Percentiles rank a stretch among this genome's conserved stretches.
Conservation (phyloP, 2,888 invertebrate species). For the Sphaerolaimus hirsutus region DNA sequence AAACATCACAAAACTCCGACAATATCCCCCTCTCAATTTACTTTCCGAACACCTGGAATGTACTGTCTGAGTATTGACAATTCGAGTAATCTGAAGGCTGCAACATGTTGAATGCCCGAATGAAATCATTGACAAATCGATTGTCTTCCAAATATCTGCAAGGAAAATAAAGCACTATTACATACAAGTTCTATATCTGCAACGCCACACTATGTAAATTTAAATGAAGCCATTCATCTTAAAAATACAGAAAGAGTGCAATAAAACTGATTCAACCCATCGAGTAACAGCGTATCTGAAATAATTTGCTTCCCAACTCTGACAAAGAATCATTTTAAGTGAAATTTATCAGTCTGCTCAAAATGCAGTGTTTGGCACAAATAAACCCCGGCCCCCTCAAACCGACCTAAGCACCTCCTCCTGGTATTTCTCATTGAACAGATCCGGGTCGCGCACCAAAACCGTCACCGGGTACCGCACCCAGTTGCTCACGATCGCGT, state of each 20-base stretch:
- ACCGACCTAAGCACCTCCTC: conserved; percentile 11
- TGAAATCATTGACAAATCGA: conserved; percentile 25
- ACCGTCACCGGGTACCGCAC: conserved; percentile 26
- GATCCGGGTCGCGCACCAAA: conserved; percentile 24
- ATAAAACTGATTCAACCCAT: no score
- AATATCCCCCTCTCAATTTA: neutral
- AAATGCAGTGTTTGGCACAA: no score
- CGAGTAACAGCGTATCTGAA: no score
- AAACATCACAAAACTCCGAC: neutral
- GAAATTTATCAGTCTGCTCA: no score
- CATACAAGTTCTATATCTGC: no score
- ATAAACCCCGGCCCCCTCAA: no score
- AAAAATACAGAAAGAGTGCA: no score
- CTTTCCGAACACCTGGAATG: conserved; percentile 22
- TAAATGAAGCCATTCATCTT: no score
- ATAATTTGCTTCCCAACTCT: no score
- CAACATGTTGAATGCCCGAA: conserved; percentile 24
- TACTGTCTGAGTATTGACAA: conserved; percentile 24
- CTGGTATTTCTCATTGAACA: conserved; percentile 23
- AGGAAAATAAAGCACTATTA: no score
- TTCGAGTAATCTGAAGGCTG: conserved; percentile 21
- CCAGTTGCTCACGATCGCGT: conserved; percentile 24
- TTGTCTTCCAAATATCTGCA: conserved; percentile 17
- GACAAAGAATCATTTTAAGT: no score
- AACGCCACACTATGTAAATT: no score